Evolutionary conservation across 2,797 vertebrate genomes (phyloP).

Genomic region (Hydrolagus colliei): DNA sequence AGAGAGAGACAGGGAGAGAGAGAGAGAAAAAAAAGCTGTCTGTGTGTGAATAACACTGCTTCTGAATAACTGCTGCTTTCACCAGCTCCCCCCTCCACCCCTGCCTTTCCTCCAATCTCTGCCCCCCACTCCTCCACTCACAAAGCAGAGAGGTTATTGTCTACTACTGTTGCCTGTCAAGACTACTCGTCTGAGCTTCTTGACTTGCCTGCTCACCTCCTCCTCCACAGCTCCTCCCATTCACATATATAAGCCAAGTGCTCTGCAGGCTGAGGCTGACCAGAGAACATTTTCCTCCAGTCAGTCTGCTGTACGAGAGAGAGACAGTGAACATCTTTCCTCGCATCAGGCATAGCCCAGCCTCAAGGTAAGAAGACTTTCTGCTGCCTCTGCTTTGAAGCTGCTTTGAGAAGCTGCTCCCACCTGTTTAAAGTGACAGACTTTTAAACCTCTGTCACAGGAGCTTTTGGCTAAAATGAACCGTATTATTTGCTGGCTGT

Average conservation of each 20-base stretch:
- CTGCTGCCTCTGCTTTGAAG: conserved; percentile 40
- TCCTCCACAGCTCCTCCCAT: conserved; percentile 75
- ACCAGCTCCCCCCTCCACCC: too few species aligned
- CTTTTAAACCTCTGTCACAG: not conserved
- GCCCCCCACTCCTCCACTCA: not conserved
- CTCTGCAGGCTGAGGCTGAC: conserved; percentile 66
- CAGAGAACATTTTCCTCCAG: conserved; percentile 62
- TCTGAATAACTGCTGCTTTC: not conserved
- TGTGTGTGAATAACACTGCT: not conserved
- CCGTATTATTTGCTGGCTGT: not conserved
- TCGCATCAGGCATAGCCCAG: conserved; percentile 50
- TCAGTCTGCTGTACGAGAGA: conserved; percentile 50
- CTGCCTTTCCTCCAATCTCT: too few species aligned
- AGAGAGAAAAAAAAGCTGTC: not conserved
- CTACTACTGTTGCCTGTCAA: conserved; percentile 41
- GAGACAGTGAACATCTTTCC: conserved; percentile 58
- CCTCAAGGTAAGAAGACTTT: conserved; percentile 64
- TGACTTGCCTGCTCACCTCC: conserved; percentile 61
- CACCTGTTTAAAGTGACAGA: conserved; percentile 41
- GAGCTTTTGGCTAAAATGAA: not conserved
- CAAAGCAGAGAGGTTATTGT: conserved; percentile 43
- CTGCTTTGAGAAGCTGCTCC: conserved; percentile 38
- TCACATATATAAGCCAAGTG: conserved; percentile 88
- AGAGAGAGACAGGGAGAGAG: not conserved
- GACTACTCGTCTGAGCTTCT: conserved; percentile 37